Conservation (phyloP, 2,113 vertebrate genomes). For the Podocnemis expansa region DNA sequence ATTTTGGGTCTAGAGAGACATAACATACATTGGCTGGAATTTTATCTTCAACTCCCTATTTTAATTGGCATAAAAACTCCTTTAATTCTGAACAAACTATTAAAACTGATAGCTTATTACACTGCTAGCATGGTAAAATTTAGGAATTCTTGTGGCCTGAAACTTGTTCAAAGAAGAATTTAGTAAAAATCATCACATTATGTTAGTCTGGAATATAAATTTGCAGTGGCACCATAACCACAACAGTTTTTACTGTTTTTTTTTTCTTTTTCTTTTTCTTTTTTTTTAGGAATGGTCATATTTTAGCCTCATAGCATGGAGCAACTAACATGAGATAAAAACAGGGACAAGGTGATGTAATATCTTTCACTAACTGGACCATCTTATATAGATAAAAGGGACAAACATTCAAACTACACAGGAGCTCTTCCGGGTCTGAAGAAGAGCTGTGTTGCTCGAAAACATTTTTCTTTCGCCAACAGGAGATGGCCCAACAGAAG, state of each 20-base stretch:
- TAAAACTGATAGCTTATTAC: background rate
- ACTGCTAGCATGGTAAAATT: background rate
- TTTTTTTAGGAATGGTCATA: background rate
- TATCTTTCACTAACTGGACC: background rate
- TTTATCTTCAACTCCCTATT: constrained; percentile 53
- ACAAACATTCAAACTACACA: background rate
- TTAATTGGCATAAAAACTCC: constrained; percentile 17
- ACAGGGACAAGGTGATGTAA: background rate
- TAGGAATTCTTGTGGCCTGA: constrained; percentile 57
- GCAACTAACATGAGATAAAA: background rate
- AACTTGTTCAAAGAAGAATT: constrained; percentile 11
- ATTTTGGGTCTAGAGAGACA: background rate
- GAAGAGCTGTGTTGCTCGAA: too few relatives aligned
- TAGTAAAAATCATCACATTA: background rate
- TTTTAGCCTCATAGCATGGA: background rate
- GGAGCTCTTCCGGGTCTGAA: too few relatives aligned
- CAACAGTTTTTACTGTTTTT: background rate
- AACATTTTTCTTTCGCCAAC: too few relatives aligned
- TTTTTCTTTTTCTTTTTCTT: accelerated
- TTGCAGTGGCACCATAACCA: background rate
- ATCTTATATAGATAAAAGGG: background rate
- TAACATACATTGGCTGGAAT: constrained; percentile 43
- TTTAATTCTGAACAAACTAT: background rate
- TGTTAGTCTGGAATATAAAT: constrained; percentile 9
- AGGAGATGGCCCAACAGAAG: background rate